Evolutionary conservation across 2,797 vertebrate genomes (phyloP).

Genomic region (Typhlichthys eigenmanni): DNA sequence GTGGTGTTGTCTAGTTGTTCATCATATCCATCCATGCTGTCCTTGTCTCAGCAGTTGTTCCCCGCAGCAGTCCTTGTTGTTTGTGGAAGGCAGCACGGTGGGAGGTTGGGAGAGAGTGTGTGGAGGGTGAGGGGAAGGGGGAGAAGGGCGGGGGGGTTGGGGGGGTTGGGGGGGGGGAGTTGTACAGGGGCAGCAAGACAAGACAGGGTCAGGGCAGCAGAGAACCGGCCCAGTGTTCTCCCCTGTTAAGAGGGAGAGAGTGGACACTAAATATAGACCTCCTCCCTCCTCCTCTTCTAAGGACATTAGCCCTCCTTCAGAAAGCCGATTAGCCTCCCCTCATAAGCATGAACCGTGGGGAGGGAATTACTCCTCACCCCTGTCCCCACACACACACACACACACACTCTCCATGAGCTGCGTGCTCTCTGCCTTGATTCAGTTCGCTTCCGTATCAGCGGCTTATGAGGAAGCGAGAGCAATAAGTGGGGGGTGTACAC

Average conservation of each 20-base stretch:
- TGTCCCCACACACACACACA: not conserved
- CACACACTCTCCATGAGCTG: constrained; percentile 43
- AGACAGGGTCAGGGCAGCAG: constrained; percentile 29
- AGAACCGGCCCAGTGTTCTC: constrained; percentile 61
- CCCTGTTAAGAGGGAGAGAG: constrained; percentile 69
- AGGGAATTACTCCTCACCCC: constrained; percentile 3
- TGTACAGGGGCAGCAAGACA: not conserved
- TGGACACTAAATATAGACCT: constrained; percentile 74
- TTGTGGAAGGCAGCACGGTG: constrained; percentile 1
- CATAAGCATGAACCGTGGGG: constrained; percentile 37
- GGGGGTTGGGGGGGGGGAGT: not conserved
- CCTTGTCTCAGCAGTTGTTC: constrained; percentile 2
- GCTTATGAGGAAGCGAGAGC: constrained; percentile 54
- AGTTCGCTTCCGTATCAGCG: constrained; percentile 68
- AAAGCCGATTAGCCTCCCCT: constrained; percentile 78
- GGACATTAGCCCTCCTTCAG: constrained; percentile 76
- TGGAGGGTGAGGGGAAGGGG: not conserved
- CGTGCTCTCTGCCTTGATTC: constrained; percentile 24
- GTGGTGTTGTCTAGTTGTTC: too few species aligned
- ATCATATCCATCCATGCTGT: not conserved
- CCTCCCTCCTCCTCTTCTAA: constrained; percentile 64
- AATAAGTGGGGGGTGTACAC: constrained; percentile 41
- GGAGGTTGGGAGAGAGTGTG: not conserved
- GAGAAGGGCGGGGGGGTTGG: too few species aligned
- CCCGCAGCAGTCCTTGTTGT: constrained; percentile 9